A percentile compares a stretch with the other conserved stretches of the same genome.
These are phyloP conservation scores for Arctopsyche grandis DNA, from an alignment of 1,140 invertebrate genomes.

Conservation along the genomic window DNA sequence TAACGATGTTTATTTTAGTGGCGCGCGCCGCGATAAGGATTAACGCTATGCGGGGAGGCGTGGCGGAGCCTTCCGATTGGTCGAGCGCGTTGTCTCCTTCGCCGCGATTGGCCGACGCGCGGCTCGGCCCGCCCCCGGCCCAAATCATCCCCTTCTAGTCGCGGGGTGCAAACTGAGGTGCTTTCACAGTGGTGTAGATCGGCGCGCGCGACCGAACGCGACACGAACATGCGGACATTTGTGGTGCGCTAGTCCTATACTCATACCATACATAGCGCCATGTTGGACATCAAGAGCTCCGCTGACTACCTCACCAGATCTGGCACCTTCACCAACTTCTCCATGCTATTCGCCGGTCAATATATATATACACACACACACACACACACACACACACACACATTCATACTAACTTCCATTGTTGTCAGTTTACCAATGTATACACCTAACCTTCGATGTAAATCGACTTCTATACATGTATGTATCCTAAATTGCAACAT, in stretches of 20 bases:
- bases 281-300: slow-evolving; percentile 77
- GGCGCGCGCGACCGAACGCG: not conserved
- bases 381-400: no score
- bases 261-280: slow-evolving; percentile 55
- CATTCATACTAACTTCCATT: not conserved
- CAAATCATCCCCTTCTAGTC: not conserved
- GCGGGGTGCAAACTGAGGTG: not conserved
- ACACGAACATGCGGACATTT: slow-evolving; percentile 13
- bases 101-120: slow-evolving; percentile 26
- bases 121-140: not conserved
- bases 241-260: slow-evolving; percentile 47
- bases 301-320: slow-evolving; percentile 77
- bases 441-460: no score
- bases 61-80: slow-evolving; percentile 29
- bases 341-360: slow-evolving; percentile 78
- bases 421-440: no score
- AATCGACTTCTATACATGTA: no score
- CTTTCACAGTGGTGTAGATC: not conserved
- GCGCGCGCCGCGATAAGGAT: slow-evolving; percentile 51
- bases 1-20: slow-evolving; percentile 55
- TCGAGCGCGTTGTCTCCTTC: no score
- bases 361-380: slow-evolving; percentile 53
- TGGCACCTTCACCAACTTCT: slow-evolving; percentile 77
- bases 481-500: no score
- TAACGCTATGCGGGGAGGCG: slow-evolving; percentile 42